A percentile compares a stretch with the other conserved stretches of the same genome.
Conservation (phyloP, 1,140 invertebrate species). For the Drosophila santomea region DNA sequence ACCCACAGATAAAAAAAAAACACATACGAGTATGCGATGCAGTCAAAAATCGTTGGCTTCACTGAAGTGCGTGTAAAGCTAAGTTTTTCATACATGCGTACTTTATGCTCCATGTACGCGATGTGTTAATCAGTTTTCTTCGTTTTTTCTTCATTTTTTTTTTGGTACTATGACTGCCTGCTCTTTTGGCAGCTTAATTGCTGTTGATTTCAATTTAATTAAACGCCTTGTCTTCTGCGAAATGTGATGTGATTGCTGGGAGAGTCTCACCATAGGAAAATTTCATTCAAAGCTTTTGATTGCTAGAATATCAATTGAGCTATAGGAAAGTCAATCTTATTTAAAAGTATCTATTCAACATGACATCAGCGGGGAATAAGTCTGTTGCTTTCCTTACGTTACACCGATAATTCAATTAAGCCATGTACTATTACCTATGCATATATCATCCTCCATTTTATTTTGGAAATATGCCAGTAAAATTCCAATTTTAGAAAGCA, state of each 20-base stretch:
- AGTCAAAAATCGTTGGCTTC: conserved; percentile 64
- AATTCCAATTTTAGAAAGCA: too few relatives aligned
- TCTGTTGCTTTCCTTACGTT: neutral
- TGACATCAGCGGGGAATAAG: too few relatives aligned
- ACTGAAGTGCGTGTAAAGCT: conserved; percentile 15
- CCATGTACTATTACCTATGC: neutral
- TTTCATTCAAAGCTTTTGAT: conserved; percentile 18
- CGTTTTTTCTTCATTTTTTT: neutral
- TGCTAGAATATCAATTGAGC: conserved; percentile 7
- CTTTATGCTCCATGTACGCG: conserved; percentile 28
- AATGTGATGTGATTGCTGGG: conserved; percentile 26
- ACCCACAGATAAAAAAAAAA: conserved; percentile 16
- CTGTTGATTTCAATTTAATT: conserved; percentile 81
- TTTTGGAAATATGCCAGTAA: too few relatives aligned
- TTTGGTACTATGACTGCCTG: conserved; percentile 28
- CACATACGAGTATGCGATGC: conserved; percentile 7
- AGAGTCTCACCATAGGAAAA: conserved; percentile 10
- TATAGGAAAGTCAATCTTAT: neutral
- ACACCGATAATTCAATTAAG: neutral
- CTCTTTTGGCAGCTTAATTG: conserved; percentile 65
- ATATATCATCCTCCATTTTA: too few relatives aligned
- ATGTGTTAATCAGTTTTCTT: conserved; percentile 73
- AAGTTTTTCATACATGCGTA: conserved; percentile 19
- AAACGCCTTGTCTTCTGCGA: conserved; percentile 50
- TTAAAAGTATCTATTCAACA: neutral